These are phyloP conservation scores for Eulemur albifrons DNA, from an alignment of 2,797 vertebrate genomes.

Conservation along the genomic window DNA sequence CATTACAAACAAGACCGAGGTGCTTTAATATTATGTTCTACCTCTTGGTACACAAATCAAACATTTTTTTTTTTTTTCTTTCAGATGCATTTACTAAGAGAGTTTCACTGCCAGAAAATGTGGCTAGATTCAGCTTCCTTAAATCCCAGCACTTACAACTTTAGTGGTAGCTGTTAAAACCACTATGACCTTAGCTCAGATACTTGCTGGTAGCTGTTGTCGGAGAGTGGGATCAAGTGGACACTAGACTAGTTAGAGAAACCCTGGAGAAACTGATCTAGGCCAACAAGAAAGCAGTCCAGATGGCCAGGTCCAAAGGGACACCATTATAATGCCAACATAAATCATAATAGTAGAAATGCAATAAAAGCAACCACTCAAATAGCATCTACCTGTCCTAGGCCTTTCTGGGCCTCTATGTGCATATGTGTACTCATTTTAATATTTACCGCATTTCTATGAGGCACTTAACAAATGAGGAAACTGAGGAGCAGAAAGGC, in stretches of 20 bases:
- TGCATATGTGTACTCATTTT: background rate
- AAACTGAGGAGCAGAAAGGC: background rate
- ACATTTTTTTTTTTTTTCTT: background rate
- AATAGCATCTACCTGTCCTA: background rate
- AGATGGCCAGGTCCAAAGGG: background rate
- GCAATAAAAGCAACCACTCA: background rate
- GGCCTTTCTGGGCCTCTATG: background rate
- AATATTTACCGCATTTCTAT: background rate
- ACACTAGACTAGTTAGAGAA: background rate
- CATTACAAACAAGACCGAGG: conserved; percentile 16
- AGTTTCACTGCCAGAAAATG: background rate
- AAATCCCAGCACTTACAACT: background rate
- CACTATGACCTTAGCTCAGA: background rate
- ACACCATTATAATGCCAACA: background rate
- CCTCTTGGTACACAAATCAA: conserved; percentile 40
- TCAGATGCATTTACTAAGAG: background rate
- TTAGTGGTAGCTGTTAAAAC: background rate
- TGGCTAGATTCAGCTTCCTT: background rate
- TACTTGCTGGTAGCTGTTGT: background rate
- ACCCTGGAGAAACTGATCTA: background rate
- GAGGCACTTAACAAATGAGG: background rate
- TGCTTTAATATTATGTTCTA: background rate
- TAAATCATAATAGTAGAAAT: background rate
- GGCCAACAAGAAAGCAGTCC: background rate
- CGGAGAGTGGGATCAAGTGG: background rate